Percentiles rank a stretch among this genome's conserved stretches.
Conservation (phyloP, 1,140 invertebrate genomes). For the Ceratina australensis region DNA sequence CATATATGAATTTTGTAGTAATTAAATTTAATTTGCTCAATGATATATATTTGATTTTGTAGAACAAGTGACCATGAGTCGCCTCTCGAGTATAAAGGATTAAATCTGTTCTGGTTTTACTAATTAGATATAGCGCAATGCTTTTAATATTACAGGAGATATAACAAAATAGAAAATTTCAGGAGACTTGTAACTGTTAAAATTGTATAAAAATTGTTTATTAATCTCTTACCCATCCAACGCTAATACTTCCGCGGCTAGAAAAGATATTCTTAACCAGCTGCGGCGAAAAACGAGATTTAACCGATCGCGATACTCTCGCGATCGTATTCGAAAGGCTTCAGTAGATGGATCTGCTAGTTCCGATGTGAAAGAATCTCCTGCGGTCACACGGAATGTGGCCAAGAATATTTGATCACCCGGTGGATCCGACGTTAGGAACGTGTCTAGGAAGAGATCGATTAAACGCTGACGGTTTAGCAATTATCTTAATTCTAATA, state of each 20-base stretch:
- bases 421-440: constrained; percentile 86
- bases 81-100: too few relatives aligned
- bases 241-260: constrained; percentile 85
- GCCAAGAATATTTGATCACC: constrained; percentile 90
- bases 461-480: neutral
- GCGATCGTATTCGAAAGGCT: constrained; percentile 84
- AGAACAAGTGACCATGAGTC: too few relatives aligned
- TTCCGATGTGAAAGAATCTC: constrained; percentile 84
- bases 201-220: neutral
- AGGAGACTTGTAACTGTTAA: too few relatives aligned
- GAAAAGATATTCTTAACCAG: constrained; percentile 84
- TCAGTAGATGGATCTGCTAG: constrained; percentile 84
- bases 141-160: too few relatives aligned
- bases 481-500: too few relatives aligned
- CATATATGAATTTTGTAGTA: too few relatives aligned
- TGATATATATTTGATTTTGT: too few relatives aligned
- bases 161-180: too few relatives aligned
- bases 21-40: too few relatives aligned
- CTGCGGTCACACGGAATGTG: constrained; percentile 84
- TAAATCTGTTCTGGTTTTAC: too few relatives aligned
- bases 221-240: constrained; percentile 86
- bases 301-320: constrained; percentile 86
- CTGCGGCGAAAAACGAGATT: constrained; percentile 88
- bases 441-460: constrained; percentile 85
- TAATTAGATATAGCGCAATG: too few relatives aligned